Base-by-base conservation (phyloP, 2,888 invertebrate species). In the Drosophila anomelani region DNA sequence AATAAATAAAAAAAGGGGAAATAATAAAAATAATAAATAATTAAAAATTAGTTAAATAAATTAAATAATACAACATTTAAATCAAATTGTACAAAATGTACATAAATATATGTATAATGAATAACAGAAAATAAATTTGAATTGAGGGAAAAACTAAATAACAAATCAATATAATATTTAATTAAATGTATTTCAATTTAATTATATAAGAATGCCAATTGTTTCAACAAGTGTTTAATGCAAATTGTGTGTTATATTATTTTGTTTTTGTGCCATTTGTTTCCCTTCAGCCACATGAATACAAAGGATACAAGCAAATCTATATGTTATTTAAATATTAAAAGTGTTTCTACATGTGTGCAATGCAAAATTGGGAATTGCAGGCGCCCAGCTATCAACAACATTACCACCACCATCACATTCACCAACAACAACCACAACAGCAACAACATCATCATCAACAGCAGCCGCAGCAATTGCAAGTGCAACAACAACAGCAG, bases 301-400 rank as follows among this genome's bases (percentile, higher is more conserved):
- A 32, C 3, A 56, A 46, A 44, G 23, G 58, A 34, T 41, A 47
- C 12, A 34, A 38, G 1, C 12, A 51, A 44, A 38, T 20, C 13
- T 53, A 38, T 59, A 51, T 23, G 41, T 13, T 51, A 34, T 51
- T 51, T 36, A 49, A 57, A 78, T 58, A 68, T 39, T 74, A 59
- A 69, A 71, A 47, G 43, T 51, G 41, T 62, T 67, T 56, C 49
- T 75, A 80, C 69, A 79, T 67, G 79, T 80, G 88, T 90, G 90
- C 83, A 87, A 90, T 90, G 90, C 91, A 91, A 90, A 90, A 90
- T 88, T 91, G 91, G 66, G 60, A 62, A 54, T 53, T 51, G 44
- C 64, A 60, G 41, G 56, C 60, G 60, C 60, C 60, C 32, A 60
- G 60, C 56, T 60, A 60, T 60, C 60, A 59, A 55, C 61, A 66